Evolutionary conservation across 2,888 invertebrate genomes (phyloP).

Genomic region (Merodon equestris): DNA sequence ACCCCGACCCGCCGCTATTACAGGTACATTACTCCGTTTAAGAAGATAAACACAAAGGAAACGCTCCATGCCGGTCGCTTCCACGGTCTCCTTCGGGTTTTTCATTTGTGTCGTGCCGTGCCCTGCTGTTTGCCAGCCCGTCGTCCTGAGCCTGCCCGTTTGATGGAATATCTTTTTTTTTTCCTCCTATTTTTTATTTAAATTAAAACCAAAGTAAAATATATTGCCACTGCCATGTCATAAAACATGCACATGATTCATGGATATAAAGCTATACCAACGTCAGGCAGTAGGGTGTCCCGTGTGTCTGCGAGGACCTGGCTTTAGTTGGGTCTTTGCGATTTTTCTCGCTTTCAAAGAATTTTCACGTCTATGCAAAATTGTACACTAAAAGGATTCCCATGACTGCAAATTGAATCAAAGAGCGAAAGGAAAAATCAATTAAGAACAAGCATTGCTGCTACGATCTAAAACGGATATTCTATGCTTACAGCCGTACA

Average conservation of each 20-base stretch:
- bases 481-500: conserved; percentile 16
- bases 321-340: no score
- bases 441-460: conserved; percentile 57
- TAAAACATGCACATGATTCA: conserved; percentile 51
- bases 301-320: neutral
- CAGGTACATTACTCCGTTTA: conserved; percentile 62
- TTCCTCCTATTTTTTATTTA: no score
- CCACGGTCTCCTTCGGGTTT: conserved; percentile 13
- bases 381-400: conserved; percentile 60
- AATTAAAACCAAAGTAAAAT: conserved; percentile 68
- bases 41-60: conserved; percentile 60
- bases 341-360: conserved; percentile 26
- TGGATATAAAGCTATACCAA: neutral
- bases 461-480: conserved; percentile 7
- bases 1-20: conserved; percentile 12
- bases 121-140: conserved; percentile 10
- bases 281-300: no score
- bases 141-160: conserved; percentile 3
- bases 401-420: conserved; percentile 63
- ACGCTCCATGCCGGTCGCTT: conserved; percentile 30
- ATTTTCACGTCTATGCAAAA: conserved; percentile 43
- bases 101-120: conserved; percentile 30
- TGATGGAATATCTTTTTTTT: conserved; percentile 53
- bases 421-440: conserved; percentile 58
- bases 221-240: conserved; percentile 57